These are phyloP conservation scores for Acropora tenuis DNA, from an alignment of 64 coral and sea anemone genomes.

Conservation along the genomic window DNA sequence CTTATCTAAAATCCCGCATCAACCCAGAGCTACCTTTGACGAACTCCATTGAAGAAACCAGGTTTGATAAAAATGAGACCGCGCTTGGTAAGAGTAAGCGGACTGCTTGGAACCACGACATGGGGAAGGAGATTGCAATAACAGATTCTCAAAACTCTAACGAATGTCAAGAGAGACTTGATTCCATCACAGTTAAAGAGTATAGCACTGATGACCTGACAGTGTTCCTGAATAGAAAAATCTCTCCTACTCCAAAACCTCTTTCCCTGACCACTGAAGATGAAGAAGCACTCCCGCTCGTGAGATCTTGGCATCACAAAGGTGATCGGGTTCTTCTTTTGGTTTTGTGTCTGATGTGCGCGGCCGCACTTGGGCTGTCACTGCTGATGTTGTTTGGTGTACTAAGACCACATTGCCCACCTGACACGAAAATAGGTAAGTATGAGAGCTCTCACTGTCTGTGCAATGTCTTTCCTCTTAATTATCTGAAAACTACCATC, in stretches of 20 bases:
- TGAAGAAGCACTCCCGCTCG: too few relatives aligned
- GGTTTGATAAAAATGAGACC: background rate
- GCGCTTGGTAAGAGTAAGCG: background rate
- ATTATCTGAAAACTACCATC: too few relatives aligned
- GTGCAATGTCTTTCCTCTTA: background rate
- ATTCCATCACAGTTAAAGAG: background rate
- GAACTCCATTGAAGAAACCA: background rate
- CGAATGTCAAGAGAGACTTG: slow-evolving; percentile 1
- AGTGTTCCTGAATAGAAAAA: background rate
- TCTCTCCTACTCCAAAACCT: background rate
- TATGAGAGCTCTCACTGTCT: background rate
- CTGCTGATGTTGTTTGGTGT: slow-evolving; percentile 13
- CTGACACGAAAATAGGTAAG: slow-evolving; percentile 3
- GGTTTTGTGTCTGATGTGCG: slow-evolving; percentile 14
- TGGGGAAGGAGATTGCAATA: background rate
- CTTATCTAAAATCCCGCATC: background rate
- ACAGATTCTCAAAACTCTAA: background rate
- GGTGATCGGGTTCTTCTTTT: background rate
- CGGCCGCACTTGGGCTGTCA: background rate
- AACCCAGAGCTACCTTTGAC: background rate
- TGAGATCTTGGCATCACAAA: background rate
- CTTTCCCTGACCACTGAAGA: background rate
- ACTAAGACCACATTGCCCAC: background rate
- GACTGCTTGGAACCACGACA: background rate
- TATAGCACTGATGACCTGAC: background rate